These are phyloP conservation scores for Sander lucioperca DNA, from an alignment of 2,113 vertebrate genomes.

Conservation along the genomic window DNA sequence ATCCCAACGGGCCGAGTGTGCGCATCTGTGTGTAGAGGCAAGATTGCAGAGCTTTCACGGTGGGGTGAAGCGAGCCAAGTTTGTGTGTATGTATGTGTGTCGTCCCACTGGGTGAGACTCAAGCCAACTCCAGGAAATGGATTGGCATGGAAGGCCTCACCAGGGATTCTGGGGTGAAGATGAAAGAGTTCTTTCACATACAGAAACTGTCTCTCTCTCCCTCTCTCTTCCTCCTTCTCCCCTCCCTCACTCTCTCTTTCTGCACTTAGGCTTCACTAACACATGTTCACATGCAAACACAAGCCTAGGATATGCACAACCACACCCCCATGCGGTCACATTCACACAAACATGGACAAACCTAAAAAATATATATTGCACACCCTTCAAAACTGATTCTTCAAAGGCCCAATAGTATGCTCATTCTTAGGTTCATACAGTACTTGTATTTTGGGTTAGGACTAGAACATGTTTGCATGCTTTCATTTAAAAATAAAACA, in stretches of 20 bases:
- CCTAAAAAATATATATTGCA: neutral
- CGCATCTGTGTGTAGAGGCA: slow-evolving; percentile 55
- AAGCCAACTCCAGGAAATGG: slow-evolving; percentile 82
- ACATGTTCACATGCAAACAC: slow-evolving; percentile 49
- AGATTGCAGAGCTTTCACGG: slow-evolving; percentile 72
- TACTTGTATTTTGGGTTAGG: too few relatives aligned
- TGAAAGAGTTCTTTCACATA: slow-evolving; percentile 79
- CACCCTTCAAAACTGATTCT: too few relatives aligned
- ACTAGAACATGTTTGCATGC: too few relatives aligned
- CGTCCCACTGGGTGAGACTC: slow-evolving; percentile 71
- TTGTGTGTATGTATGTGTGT: slow-evolving; percentile 40
- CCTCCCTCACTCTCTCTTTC: slow-evolving; percentile 15
- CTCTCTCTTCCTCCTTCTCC: slow-evolving; percentile 1
- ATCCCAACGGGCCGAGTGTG: slow-evolving; percentile 63
- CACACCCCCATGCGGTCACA: neutral
- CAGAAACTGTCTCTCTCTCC: slow-evolving; percentile 27
- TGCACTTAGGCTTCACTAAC: slow-evolving; percentile 49
- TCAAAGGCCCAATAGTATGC: too few relatives aligned
- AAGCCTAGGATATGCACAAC: slow-evolving; percentile 22
- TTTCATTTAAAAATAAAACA: too few relatives aligned
- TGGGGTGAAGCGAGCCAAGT: slow-evolving; percentile 65
- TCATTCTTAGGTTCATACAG: too few relatives aligned
- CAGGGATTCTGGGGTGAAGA: slow-evolving; percentile 79
- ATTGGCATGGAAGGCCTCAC: slow-evolving; percentile 80
- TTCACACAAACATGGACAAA: slow-evolving; percentile 1